Percentiles rank a stretch among this genome's conserved stretches.
These are phyloP conservation scores for Kobus ellipsiprymnus DNA, from an alignment of 2,113 vertebrate species.

Conservation along the genomic window DNA sequence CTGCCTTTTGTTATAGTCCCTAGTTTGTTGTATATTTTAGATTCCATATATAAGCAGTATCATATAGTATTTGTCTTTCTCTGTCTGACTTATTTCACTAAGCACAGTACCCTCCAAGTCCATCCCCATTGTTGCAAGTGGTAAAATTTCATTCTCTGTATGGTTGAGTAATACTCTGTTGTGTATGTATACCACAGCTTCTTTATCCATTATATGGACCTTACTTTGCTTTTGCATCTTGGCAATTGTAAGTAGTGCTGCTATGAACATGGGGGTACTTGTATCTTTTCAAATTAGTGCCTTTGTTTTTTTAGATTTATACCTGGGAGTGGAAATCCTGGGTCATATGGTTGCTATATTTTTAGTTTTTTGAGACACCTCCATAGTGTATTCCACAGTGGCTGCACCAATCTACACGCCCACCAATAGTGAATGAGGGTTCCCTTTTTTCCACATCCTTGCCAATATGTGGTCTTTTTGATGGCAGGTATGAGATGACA, in stretches of 20 bases:
- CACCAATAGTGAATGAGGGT: not conserved
- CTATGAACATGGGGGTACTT: not conserved
- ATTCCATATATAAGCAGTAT: not conserved
- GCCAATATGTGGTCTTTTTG: not conserved
- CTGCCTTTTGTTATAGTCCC: not conserved
- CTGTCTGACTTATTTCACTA: not conserved
- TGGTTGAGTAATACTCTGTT: rapidly evolving
- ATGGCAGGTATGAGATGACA: not conserved
- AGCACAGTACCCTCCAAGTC: not conserved
- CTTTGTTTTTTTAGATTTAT: not conserved
- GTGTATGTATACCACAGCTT: not conserved
- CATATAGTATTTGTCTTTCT: not conserved
- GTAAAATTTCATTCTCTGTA: not conserved
- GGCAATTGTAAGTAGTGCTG: not conserved
- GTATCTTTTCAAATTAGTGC: not conserved
- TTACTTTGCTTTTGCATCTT: not conserved
- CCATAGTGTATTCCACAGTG: not conserved
- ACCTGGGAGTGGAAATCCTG: not conserved
- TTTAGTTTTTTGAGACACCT: not conserved
- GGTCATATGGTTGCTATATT: not conserved
- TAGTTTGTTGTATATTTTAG: not conserved
- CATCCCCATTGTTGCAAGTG: not conserved
- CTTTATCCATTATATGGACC: not conserved
- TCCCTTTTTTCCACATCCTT: not conserved
- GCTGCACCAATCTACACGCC: rapidly evolving